These are phyloP conservation scores for Ceramica pisi DNA, from an alignment of 2,888 invertebrate species.

Conservation along the genomic window DNA sequence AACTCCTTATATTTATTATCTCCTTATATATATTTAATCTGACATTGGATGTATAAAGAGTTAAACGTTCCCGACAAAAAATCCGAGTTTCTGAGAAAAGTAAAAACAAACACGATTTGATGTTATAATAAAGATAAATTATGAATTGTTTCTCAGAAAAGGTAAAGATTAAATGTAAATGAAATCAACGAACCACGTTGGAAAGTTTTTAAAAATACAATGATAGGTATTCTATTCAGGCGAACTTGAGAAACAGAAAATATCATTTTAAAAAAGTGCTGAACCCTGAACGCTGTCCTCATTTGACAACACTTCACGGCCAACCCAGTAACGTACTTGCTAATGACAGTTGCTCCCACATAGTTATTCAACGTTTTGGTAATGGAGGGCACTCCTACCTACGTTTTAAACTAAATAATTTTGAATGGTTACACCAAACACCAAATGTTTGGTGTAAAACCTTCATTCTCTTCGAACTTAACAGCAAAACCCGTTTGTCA, in stretches of 20 bases:
- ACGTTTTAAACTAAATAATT: conserved; percentile 30
- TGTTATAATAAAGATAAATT: conserved; percentile 14
- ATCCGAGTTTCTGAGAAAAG: conserved; percentile 7
- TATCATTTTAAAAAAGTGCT: conserved; percentile 9
- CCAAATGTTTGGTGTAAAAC: conserved; percentile 17
- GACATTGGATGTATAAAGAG: conserved; percentile 19
- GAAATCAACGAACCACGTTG: neutral
- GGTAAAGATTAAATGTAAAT: neutral
- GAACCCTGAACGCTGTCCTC: conserved; percentile 53
- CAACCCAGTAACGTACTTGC: conserved; percentile 35
- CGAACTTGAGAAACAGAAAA: conserved; percentile 20
- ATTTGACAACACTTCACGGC: conserved; percentile 46
- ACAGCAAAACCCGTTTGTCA: neutral
- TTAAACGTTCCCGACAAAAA: conserved; percentile 18
- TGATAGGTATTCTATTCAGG: neutral
- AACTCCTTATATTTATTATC: neutral
- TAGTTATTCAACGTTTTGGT: conserved; percentile 32
- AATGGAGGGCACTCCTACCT: conserved; percentile 30
- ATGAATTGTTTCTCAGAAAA: conserved; percentile 5
- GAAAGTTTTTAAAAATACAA: neutral
- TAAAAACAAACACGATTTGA: neutral
- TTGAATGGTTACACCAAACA: conserved; percentile 27
- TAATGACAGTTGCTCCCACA: conserved; percentile 44
- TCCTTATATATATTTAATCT: conserved; percentile 9
- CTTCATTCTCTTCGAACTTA: conserved; percentile 20